These are phyloP conservation scores for Anguilla marmorata DNA, from an alignment of 2,797 vertebrate genomes.

Conservation along the genomic window DNA sequence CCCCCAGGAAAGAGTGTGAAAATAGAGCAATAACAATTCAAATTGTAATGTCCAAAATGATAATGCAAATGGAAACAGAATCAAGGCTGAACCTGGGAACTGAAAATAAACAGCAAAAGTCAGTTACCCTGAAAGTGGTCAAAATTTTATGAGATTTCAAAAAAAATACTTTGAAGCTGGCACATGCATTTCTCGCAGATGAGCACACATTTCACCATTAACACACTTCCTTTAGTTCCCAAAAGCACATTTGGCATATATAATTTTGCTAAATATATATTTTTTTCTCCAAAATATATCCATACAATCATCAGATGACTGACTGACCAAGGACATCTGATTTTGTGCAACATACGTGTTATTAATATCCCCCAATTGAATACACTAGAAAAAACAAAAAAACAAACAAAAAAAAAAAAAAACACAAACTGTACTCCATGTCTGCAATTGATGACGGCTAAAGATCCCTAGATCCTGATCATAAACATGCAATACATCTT, in stretches of 20 bases:
- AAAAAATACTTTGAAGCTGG: neutral
- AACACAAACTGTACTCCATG: neutral
- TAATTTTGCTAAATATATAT: too few relatives aligned
- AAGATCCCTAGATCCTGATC: neutral
- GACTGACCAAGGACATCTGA: neutral
- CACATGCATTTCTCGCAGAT: neutral
- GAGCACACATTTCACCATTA: neutral
- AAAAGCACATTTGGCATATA: neutral
- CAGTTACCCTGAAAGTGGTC: neutral
- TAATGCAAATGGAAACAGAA: neutral
- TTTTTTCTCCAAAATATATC: too few relatives aligned
- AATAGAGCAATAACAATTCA: neutral
- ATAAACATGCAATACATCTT: neutral
- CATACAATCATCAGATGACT: too few relatives aligned
- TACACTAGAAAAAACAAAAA: neutral
- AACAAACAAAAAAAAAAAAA: neutral
- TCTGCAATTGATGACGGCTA: neutral
- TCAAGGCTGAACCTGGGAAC: neutral
- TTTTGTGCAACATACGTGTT: neutral
- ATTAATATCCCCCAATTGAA: neutral
- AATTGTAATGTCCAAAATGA: neutral
- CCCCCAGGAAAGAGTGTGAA: neutral
- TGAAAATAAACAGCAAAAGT: neutral
- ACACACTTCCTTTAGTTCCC: neutral
- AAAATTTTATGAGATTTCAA: neutral